Conservation (phyloP, 2,797 vertebrate genomes). For the Allobates femoralis region DNA sequence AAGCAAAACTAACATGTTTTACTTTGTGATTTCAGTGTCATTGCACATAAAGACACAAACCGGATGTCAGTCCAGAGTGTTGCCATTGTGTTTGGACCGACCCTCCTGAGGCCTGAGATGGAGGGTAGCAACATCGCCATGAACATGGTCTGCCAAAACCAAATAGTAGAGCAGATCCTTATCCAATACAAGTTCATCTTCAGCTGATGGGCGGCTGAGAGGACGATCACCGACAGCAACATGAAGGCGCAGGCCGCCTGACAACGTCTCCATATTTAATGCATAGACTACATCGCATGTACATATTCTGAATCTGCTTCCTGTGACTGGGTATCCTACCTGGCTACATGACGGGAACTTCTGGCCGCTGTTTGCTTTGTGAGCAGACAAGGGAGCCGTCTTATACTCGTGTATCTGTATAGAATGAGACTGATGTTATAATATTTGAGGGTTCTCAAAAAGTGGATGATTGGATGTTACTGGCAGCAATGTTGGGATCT, state of each 20-base stretch:
- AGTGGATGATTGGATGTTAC: not conserved
- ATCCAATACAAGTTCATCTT: conserved; percentile 83
- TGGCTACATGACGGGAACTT: not conserved
- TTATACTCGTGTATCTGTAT: not conserved
- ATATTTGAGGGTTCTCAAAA: not conserved
- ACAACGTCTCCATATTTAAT: conserved; percentile 37
- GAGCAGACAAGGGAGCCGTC: not conserved
- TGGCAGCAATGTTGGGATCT: not conserved
- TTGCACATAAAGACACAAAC: conserved; percentile 83
- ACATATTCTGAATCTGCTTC: not conserved
- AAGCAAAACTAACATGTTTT: not conserved
- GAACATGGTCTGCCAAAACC: conserved; percentile 96
- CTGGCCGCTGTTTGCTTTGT: not conserved
- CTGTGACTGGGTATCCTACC: no score
- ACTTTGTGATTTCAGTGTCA: conserved; percentile 75
- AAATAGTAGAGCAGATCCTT: conserved; percentile 92
- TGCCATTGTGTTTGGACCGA: conserved; percentile 94
- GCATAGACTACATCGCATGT: conserved; percentile 16
- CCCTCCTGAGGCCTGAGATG: conserved; percentile 83
- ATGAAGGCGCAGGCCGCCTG: conserved; percentile 55
- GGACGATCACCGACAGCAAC: not conserved
- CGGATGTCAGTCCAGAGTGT: conserved; percentile 91
- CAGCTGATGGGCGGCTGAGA: conserved; percentile 66
- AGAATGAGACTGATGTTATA: not conserved
- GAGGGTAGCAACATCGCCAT: conserved; percentile 88